These are phyloP conservation scores for Macrotrachela quadricornifera DNA, from an alignment of 1,140 invertebrate species.

Conservation along the genomic window DNA sequence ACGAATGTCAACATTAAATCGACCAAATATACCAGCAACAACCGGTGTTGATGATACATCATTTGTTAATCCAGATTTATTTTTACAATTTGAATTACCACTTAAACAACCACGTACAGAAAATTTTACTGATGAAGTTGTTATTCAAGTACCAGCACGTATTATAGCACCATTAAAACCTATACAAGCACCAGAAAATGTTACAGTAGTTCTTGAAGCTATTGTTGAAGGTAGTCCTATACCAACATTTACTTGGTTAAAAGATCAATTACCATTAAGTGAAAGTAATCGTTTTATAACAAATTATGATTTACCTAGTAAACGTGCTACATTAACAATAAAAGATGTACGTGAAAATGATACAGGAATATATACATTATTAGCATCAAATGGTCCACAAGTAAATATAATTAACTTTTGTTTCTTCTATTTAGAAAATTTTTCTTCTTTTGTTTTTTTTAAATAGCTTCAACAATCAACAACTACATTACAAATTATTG, in stretches of 20 bases:
- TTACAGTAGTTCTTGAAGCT: no score
- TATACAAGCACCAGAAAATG: not conserved
- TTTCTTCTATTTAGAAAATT: no score
- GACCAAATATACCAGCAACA: no score
- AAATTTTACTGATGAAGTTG: conserved; percentile 1
- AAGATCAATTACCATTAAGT: not conserved
- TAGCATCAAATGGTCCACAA: not conserved
- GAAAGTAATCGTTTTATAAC: not conserved
- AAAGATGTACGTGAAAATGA: not conserved
- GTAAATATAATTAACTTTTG: no score
- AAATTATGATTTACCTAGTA: conserved; percentile 3
- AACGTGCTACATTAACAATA: not conserved
- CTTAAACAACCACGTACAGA: no score
- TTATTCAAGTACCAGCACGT: conserved; percentile 1
- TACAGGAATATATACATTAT: conserved; percentile 1
- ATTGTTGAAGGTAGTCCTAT: conserved; percentile 41
- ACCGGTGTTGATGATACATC: conserved; percentile 1
- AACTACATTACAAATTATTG: no score
- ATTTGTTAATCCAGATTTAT: conserved; percentile 5
- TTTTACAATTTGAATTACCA: conserved; percentile 1
- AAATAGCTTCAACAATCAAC: no score
- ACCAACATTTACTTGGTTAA: conserved; percentile 1
- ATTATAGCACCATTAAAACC: not conserved
- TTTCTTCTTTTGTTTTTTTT: no score
- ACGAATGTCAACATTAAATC: no score